phyloP scores from a whole-genome alignment of 2,888 invertebrate species.

The Caenorhabditis sinica region DNA sequence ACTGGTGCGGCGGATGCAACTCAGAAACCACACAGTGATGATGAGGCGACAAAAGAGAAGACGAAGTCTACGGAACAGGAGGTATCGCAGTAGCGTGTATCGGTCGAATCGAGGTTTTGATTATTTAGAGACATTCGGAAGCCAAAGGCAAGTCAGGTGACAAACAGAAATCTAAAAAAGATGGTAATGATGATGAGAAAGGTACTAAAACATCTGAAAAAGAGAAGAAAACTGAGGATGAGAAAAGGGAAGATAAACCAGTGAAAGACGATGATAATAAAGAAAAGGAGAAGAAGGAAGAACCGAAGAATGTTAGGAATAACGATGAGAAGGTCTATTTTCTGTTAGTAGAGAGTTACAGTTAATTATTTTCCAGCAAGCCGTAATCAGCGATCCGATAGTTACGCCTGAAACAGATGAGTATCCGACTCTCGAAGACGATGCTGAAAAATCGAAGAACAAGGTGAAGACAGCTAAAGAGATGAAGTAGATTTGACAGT shows the following conservation, averaged over 20 bases:
- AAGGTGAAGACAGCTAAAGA: constrained; percentile 4
- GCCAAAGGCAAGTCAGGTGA: not conserved
- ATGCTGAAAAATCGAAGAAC: constrained; percentile 6
- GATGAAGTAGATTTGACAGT: not conserved
- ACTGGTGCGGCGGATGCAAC: not conserved
- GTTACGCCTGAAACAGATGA: constrained; percentile 31
- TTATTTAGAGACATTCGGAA: constrained; percentile 1
- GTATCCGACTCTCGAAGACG: constrained; percentile 28
- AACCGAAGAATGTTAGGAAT: not conserved
- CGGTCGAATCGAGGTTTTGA: no score
- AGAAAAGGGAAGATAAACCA: not conserved
- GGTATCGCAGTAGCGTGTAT: no score
- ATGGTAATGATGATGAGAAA: not conserved
- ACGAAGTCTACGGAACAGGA: not conserved
- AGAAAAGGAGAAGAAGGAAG: not conserved
- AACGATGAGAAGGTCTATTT: constrained; percentile 1
- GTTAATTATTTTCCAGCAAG: constrained; percentile 2
- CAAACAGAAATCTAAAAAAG: not conserved
- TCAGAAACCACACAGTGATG: not conserved
- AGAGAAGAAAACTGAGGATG: not conserved
- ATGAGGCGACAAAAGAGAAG: not conserved
- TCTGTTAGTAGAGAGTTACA: not conserved
- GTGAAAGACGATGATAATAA: not conserved
- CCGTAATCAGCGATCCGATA: constrained; percentile 19
- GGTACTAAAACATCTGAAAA: not conserved